Evolutionary conservation across 2,113 vertebrate genomes (phyloP).

Genomic region (Malurus elegans): DNA sequence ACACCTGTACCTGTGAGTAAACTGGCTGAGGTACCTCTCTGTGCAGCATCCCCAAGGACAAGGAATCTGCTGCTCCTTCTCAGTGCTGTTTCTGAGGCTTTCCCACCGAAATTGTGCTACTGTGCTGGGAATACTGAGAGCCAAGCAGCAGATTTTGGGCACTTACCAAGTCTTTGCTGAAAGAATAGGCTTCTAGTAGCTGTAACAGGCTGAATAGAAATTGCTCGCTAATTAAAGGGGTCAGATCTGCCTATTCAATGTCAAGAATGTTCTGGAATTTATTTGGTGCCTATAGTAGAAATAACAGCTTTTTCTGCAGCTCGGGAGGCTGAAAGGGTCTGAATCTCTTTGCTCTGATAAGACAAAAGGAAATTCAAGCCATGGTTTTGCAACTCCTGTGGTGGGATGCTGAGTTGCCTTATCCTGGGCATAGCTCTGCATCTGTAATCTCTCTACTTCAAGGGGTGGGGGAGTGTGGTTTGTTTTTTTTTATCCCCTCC

Average conservation of each 20-base stretch:
- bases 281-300: background rate
- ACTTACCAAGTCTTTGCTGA: background rate
- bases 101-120: background rate
- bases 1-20: background rate
- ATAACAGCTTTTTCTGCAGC: background rate
- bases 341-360: background rate
- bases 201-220: slow-evolving; percentile 4
- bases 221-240: background rate
- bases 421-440: background rate
- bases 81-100: background rate
- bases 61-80: background rate
- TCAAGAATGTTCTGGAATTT: slow-evolving; percentile 11
- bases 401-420: background rate
- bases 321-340: background rate
- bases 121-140: slow-evolving; percentile 5
- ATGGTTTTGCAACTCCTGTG: background rate
- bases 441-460: background rate
- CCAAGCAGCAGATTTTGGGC: background rate
- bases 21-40: background rate
- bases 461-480: background rate
- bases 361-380: background rate
- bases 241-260: background rate
- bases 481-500: background rate
- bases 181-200: background rate
- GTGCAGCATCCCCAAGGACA: background rate